Percentiles rank a stretch among this genome's conserved stretches.
Conservation (phyloP, 1,140 invertebrate genomes). For the Neotoxoptera formosana region DNA sequence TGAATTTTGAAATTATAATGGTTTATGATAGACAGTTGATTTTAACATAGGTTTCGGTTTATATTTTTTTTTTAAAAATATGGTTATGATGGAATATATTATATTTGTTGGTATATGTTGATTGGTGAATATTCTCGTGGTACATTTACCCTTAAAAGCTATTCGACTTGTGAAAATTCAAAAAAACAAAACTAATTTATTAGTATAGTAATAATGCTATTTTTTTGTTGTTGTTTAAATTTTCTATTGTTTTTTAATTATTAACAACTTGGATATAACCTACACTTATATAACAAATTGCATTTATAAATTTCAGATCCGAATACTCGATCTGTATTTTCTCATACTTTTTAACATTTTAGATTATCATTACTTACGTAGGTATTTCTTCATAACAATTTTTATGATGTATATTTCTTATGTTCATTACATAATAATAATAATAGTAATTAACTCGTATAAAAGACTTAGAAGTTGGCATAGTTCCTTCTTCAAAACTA, state of each 20-base stretch:
- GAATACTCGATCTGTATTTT: not conserved
- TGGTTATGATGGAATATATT: too few relatives aligned
- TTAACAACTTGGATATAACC: not conserved
- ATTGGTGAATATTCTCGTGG: too few relatives aligned
- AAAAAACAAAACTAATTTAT: not conserved
- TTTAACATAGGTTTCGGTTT: too few relatives aligned
- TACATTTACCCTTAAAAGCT: not conserved
- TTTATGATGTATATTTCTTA: not conserved
- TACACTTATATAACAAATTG: not conserved
- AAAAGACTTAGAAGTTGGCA: slow-evolving; percentile 13
- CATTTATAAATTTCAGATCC: not conserved
- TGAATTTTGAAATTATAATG: too few relatives aligned
- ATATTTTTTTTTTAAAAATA: too few relatives aligned
- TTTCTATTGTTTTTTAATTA: not conserved
- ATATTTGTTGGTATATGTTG: too few relatives aligned
- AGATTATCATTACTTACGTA: not conserved
- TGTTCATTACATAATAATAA: not conserved
- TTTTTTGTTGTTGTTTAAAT: not conserved
- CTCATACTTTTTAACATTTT: not conserved
- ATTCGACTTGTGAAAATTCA: not conserved
- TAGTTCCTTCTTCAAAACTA: not conserved
- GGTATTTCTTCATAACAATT: not conserved
- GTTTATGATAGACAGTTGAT: too few relatives aligned
- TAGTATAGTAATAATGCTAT: not conserved
- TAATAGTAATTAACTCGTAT: not conserved